Evolutionary conservation across 2,888 invertebrate species (phyloP).

Genomic region (Ephialtes manifestator): DNA sequence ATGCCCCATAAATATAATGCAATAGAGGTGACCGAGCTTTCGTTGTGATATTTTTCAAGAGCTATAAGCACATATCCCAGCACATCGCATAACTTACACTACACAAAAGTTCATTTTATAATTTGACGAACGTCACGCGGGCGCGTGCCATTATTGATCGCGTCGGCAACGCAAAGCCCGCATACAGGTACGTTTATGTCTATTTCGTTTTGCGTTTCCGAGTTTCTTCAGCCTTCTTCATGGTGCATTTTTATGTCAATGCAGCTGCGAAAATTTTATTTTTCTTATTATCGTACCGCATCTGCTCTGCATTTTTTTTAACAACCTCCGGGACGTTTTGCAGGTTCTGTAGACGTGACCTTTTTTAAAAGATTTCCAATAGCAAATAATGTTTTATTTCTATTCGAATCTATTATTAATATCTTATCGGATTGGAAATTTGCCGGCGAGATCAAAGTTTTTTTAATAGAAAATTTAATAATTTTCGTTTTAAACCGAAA

Average conservation of each 20-base stretch:
- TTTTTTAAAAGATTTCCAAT: neutral
- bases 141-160: constrained; percentile 15
- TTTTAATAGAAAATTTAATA: too few relatives aligned
- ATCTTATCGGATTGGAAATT: neutral
- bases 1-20: too few relatives aligned
- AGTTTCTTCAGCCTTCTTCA: neutral
- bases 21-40: constrained; percentile 11
- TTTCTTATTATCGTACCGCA: neutral
- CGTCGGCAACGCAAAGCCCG: neutral
- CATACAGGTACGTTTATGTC: constrained; percentile 2
- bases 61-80: neutral
- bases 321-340: neutral
- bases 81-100: neutral
- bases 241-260: neutral
- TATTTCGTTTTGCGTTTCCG: neutral
- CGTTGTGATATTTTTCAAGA: constrained; percentile 6
- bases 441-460: too few relatives aligned
- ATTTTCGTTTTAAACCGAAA: too few relatives aligned
- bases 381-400: neutral
- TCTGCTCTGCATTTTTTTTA: neutral
- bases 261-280: neutral
- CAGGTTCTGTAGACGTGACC: neutral
- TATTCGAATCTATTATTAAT: neutral
- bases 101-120: constrained; percentile 5
- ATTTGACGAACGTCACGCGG: neutral